Evolutionary conservation across 2,113 vertebrate genomes (phyloP).

Genomic region (Pygoscelis adeliae): DNA sequence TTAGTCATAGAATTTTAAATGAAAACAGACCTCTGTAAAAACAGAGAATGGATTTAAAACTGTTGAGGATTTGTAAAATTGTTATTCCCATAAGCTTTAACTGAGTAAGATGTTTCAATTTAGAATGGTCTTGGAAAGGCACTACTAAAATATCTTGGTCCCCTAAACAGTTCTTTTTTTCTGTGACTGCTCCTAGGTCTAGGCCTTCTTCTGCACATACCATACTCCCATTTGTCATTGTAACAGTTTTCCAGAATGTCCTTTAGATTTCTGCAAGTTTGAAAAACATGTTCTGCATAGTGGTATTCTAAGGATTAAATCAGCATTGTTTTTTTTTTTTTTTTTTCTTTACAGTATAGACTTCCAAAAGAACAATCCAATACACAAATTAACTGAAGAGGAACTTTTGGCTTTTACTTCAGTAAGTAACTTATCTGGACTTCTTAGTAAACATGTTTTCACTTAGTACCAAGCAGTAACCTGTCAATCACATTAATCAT

Average conservation of each 20-base stretch:
- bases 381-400: slow-evolving; percentile 92
- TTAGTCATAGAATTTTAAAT: not conserved
- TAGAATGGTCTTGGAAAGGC: not conserved
- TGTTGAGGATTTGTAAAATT: not conserved
- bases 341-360: slow-evolving; percentile 80
- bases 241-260: not conserved
- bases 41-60: not conserved
- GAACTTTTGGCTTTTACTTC: slow-evolving; percentile 92
- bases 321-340: not conserved
- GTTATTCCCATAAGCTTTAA: not conserved
- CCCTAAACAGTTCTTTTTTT: not conserved
- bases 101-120: not conserved
- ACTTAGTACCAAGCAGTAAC: not conserved
- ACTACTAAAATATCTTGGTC: not conserved
- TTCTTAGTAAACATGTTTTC: not conserved
- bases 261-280: not conserved
- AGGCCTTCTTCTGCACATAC: not conserved
- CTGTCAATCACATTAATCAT: not conserved
- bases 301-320: not conserved
- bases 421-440: slow-evolving; percentile 76
- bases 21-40: not conserved
- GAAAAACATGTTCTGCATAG: not conserved
- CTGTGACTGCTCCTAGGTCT: not conserved
- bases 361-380: slow-evolving; percentile 93
- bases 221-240: not conserved